phyloP scores from a whole-genome alignment of 2,888 invertebrate genomes.

The Yponomeuta sedellus region DNA sequence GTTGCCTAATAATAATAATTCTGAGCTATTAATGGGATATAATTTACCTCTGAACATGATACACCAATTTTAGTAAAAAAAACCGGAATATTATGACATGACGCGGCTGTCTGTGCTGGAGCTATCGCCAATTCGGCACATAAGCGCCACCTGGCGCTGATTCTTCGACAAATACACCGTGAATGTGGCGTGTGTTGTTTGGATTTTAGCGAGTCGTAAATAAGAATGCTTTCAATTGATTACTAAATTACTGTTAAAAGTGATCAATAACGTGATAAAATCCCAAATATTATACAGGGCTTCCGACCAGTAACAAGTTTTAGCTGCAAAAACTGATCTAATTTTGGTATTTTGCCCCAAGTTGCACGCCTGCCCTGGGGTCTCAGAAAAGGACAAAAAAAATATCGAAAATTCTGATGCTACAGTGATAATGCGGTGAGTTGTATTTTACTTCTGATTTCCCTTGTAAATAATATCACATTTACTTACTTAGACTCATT shows the following conservation, averaged over 20 bases:
- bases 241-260: slow-evolving; percentile 44
- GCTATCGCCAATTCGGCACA: neutral
- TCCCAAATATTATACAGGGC: slow-evolving; percentile 36
- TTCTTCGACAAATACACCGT: slow-evolving; percentile 61
- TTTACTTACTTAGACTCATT: neutral
- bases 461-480: slow-evolving; percentile 18
- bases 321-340: slow-evolving; percentile 41
- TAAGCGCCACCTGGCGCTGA: slow-evolving; percentile 57
- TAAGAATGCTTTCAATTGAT: slow-evolving; percentile 64
- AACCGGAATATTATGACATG: neutral
- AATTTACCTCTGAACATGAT: too few relatives aligned
- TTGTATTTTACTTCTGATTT: slow-evolving; percentile 38
- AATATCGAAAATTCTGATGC: slow-evolving; percentile 66
- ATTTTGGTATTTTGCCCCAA: slow-evolving; percentile 66
- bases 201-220: slow-evolving; percentile 70
- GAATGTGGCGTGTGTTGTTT: slow-evolving; percentile 79
- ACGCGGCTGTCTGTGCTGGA: neutral
- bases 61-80: neutral
- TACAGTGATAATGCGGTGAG: slow-evolving; percentile 72
- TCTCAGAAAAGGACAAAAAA: slow-evolving; percentile 69
- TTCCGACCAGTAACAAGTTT: slow-evolving; percentile 33
- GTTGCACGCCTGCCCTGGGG: slow-evolving; percentile 74
- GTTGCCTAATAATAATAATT: too few relatives aligned
- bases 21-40: too few relatives aligned
- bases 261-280: slow-evolving; percentile 46